Evolutionary conservation across 2,797 vertebrate genomes (phyloP).

Genomic region (Betta splendens): DNA sequence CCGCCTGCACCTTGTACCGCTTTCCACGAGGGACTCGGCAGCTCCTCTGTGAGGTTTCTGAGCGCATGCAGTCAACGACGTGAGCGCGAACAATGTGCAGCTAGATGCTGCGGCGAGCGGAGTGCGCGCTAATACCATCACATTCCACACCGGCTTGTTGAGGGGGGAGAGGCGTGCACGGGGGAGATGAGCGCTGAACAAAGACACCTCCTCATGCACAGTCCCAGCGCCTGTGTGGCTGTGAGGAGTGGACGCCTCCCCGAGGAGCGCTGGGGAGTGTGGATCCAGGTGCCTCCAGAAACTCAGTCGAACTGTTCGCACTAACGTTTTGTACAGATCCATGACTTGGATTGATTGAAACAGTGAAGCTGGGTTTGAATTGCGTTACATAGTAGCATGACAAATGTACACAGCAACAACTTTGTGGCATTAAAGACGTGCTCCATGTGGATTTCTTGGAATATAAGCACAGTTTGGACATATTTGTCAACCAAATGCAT

Average conservation of each 20-base stretch:
- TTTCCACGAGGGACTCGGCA: constrained; percentile 42
- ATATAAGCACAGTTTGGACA: no score
- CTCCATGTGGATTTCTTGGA: no score
- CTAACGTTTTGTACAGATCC: not conserved
- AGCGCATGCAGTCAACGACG: constrained; percentile 38
- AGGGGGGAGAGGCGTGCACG: constrained; percentile 46
- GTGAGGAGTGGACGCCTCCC: constrained; percentile 43
- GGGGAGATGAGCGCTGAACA: constrained; percentile 76
- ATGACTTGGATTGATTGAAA: not conserved
- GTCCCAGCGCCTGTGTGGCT: constrained; percentile 56
- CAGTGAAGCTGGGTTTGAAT: not conserved
- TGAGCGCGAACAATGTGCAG: constrained; percentile 38
- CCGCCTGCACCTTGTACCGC: constrained; percentile 38
- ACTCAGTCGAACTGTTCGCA: constrained; percentile 7
- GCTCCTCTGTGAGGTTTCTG: constrained; percentile 22
- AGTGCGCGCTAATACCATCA: constrained; percentile 40
- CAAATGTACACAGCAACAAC: no score
- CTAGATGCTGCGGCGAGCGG: constrained; percentile 27
- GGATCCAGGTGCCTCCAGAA: constrained; percentile 44
- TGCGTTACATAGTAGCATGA: not conserved
- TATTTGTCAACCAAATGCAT: not conserved
- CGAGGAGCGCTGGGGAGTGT: constrained; percentile 26
- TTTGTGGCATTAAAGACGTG: no score
- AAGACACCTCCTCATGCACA: constrained; percentile 68
- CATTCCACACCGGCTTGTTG: constrained; percentile 53